Conservation (phyloP, 2,113 vertebrate species). For the Dromas ardeola region DNA sequence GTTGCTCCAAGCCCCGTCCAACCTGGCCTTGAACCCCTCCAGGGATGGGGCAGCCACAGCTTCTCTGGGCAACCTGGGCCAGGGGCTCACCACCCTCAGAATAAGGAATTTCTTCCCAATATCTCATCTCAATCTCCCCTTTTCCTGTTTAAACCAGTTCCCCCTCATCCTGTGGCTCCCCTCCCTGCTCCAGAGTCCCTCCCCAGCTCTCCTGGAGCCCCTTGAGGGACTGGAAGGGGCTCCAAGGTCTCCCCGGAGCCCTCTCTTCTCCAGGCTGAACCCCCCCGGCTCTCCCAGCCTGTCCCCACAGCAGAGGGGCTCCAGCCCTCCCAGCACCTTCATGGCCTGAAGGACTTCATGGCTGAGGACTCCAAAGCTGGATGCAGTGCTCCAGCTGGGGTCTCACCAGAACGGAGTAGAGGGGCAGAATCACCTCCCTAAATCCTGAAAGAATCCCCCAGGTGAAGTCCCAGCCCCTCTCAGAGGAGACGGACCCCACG, state of each 20-base stretch:
- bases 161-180: background rate
- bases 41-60: background rate
- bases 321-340: background rate
- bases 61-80: background rate
- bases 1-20: too few species aligned
- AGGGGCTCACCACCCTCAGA: background rate
- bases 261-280: background rate
- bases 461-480: background rate
- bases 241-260: background rate
- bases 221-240: background rate
- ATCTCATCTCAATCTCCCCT: too few species aligned
- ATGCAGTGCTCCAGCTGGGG: background rate
- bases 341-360: background rate
- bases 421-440: background rate
- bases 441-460: background rate
- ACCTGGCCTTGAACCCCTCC: too few species aligned
- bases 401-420: background rate
- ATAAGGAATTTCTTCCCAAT: too few species aligned
- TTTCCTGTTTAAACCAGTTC: too few species aligned
- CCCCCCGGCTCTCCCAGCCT: background rate
- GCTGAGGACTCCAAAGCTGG: background rate
- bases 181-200: background rate
- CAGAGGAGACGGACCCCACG: rapidly evolving
- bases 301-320: background rate
- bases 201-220: background rate